Evolutionary conservation across 2,888 invertebrate species (phyloP).

Genomic region (Abrostola triplasia): DNA sequence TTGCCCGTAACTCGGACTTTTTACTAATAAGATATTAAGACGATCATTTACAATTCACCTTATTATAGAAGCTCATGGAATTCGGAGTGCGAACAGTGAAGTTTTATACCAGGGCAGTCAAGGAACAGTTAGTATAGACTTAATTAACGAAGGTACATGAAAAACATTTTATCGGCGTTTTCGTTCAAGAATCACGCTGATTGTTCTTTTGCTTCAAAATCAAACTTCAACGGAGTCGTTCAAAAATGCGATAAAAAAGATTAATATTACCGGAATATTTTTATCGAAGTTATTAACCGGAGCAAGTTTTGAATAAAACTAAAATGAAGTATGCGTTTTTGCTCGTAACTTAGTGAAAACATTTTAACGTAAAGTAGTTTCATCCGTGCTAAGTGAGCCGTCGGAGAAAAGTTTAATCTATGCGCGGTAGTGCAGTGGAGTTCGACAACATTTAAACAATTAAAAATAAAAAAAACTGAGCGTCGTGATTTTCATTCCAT

Average conservation of each 20-base stretch:
- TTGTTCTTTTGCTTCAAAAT: constrained; percentile 11
- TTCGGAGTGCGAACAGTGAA: no score
- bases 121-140: no score
- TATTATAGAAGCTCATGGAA: no score
- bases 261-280: constrained; percentile 29
- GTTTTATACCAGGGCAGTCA: no score
- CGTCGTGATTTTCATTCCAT: neutral
- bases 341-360: constrained; percentile 49
- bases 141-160: neutral
- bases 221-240: constrained; percentile 9
- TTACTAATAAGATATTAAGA: no score
- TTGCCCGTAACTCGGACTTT: no score
- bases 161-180: neutral
- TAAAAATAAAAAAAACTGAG: constrained; percentile 14
- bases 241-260: constrained; percentile 27
- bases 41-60: no score
- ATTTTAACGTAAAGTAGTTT: constrained; percentile 62
- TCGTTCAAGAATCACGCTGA: neutral
- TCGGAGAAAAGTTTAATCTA: constrained; percentile 62
- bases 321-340: constrained; percentile 52
- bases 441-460: constrained; percentile 52
- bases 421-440: constrained; percentile 48
- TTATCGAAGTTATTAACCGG: constrained; percentile 40
- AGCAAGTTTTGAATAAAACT: constrained; percentile 42
- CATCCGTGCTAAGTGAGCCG: constrained; percentile 59